Conservation (phyloP, 2,888 invertebrate genomes). For the Adela reaumurella region DNA sequence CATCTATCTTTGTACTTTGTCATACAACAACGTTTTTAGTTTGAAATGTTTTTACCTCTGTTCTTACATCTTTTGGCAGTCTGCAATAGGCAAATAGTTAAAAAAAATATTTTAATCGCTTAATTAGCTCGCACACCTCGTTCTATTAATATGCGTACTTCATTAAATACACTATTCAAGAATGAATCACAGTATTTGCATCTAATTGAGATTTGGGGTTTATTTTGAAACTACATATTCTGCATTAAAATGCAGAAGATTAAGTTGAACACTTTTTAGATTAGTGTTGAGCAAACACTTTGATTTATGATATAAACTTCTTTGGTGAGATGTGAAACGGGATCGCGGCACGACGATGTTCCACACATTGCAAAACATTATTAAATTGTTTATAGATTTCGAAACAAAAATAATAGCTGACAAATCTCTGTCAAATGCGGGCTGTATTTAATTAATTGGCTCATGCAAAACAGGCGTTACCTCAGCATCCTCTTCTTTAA, state of each 20-base stretch:
- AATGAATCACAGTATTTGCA: neutral
- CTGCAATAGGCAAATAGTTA: conserved; percentile 2
- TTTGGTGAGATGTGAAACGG: too few relatives aligned
- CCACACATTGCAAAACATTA: too few relatives aligned
- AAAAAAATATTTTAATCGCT: neutral
- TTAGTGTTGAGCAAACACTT: conserved; percentile 3
- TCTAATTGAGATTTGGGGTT: neutral
- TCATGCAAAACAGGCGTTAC: too few relatives aligned
- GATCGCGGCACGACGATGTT: too few relatives aligned
- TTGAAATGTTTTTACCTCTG: conserved; percentile 2
- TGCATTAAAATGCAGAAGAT: neutral
- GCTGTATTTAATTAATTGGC: too few relatives aligned
- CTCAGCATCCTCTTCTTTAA: too few relatives aligned
- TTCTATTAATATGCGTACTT: neutral
- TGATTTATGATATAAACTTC: neutral
- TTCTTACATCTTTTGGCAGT: neutral
- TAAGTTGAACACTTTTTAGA: neutral
- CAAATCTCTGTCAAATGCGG: too few relatives aligned
- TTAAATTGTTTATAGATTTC: too few relatives aligned
- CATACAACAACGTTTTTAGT: conserved; percentile 1
- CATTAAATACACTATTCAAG: neutral
- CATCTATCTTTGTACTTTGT: too few relatives aligned
- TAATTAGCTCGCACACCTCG: neutral
- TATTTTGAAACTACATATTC: neutral
- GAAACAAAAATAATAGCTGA: too few relatives aligned